Evolutionary conservation across 2,797 vertebrate species (phyloP), one percentile per base, ranked within the genome.

Genomic region (Leuciscus waleckii): DNA sequence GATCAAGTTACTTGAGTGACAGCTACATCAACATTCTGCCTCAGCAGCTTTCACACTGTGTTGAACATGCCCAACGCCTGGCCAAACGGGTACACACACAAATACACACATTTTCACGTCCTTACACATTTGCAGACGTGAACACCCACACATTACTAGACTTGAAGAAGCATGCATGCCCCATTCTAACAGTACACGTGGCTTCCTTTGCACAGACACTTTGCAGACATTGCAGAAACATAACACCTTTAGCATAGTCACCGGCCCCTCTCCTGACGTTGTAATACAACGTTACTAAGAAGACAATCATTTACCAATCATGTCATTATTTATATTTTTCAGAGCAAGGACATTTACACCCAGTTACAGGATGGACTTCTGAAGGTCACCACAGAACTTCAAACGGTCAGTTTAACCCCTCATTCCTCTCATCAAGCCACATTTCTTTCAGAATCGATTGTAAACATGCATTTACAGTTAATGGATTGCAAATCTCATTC

Each of bases 261-360:
- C 39, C 54, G 6, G 2, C 2, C 17, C 16, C 37, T 35, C 29
- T 5, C 43, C 7, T 56, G 32, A 58, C 4, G 1, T 7, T 63
- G 29, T 14, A 74, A 54, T 43, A 74, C 56, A 49, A 5, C 1
- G 21, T 16, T 8, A 23, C 16, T 26, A 37, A 49, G 49, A 37
- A 49, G 49, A 29, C 37, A n/a, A 68, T 70, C 16, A n/a, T 16
- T 37, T 37, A 56, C 37, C 21, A 35, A 35, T 35, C 35, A 35
- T n/a, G 8, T 39, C 4, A 8, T 2, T n/a, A 35, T 56, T 46
- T 85, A 81, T 84, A 39, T 85, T 63, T 89, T 89, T 90, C 90
- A 98, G 97, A 96, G 96, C 90, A 97, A 95, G 92, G 97, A 98
- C 2, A 90, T 97, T 88, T 96, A 94, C 35, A 93, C 91, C 65